A percentile compares a stretch with the other conserved stretches of the same genome.
Evolutionary conservation across 1,140 invertebrate genomes (phyloP).

Genomic region (Zaprionus kolodkinae): DNA sequence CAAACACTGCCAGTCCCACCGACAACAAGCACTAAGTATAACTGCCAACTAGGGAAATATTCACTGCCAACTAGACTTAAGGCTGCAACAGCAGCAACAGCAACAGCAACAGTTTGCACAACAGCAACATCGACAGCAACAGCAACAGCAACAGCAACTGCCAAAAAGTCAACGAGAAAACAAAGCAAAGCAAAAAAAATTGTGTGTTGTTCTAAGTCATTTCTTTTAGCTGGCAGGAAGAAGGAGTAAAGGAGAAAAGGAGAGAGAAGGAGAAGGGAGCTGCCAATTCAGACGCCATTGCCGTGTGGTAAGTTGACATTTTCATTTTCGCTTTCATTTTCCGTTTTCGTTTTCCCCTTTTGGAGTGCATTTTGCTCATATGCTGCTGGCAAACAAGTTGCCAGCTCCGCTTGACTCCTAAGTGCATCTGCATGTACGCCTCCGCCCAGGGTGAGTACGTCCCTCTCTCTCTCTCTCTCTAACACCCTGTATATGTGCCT

Average conservation of each 20-base stretch:
- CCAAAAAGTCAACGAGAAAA: conserved; percentile 6
- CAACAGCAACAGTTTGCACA: not conserved
- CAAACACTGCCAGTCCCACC: conserved; percentile 16
- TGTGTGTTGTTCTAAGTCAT: conserved; percentile 5
- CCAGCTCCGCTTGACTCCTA: conserved; percentile 40
- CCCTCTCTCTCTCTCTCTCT: not conserved
- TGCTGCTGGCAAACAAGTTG: conserved; percentile 22
- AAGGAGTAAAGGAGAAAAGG: not conserved
- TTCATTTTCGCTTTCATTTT: conserved; percentile 57
- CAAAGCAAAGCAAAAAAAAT: not conserved
- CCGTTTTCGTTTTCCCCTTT: conserved; percentile 48
- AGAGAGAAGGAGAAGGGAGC: not conserved
- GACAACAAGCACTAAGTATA: not conserved
- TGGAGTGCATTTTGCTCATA: conserved; percentile 52
- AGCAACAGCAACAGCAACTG: conserved; percentile 18
- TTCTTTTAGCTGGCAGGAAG: conserved; percentile 4
- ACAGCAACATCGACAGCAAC: conserved; percentile 4
- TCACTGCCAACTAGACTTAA: conserved; percentile 40
- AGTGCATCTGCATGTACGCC: conserved; percentile 36
- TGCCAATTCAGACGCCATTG: conserved; percentile 12
- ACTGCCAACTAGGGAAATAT: conserved; percentile 56
- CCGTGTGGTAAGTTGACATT: conserved; percentile 73
- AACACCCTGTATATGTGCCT: conserved; percentile 25
- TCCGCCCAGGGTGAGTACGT: not conserved
- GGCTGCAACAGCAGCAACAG: not conserved